Evolutionary conservation across 2,888 invertebrate genomes (phyloP).

Genomic region (Apotomis capreana): DNA sequence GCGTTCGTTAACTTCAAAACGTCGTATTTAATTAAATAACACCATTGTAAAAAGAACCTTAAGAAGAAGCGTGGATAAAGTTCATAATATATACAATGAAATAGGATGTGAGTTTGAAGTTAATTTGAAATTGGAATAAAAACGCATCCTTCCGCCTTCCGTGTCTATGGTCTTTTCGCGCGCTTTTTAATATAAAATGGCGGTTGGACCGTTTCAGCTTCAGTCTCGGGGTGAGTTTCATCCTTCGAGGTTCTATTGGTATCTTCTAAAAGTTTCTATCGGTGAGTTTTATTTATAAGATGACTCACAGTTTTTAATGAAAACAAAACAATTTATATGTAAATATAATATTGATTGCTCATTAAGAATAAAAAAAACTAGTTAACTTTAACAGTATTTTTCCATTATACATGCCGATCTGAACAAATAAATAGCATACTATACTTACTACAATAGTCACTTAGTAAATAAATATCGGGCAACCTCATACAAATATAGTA

Average conservation of each 20-base stretch:
- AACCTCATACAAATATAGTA: too few species aligned
- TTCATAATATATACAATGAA: neutral
- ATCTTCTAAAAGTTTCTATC: conserved; percentile 48
- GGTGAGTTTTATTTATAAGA: conserved; percentile 44
- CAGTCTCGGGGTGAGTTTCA: conserved; percentile 64
- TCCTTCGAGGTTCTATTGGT: conserved; percentile 54
- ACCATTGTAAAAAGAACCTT: neutral
- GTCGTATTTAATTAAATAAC: neutral
- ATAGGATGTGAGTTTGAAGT: conserved; percentile 12
- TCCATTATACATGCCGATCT: too few species aligned
- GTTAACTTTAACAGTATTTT: too few species aligned
- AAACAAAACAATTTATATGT: neutral
- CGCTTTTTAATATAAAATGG: conserved; percentile 63
- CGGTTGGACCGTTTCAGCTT: conserved; percentile 46
- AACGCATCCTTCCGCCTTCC: conserved; percentile 79
- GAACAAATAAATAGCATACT: too few species aligned
- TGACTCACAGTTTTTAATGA: neutral
- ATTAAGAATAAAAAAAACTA: too few species aligned
- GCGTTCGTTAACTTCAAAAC: conserved; percentile 53
- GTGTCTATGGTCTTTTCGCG: conserved; percentile 64
- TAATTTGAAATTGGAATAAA: conserved; percentile 67
- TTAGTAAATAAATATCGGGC: too few species aligned
- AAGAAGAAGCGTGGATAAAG: neutral
- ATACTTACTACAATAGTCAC: too few species aligned
- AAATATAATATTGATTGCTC: too few species aligned